phyloP scores from a whole-genome alignment of 2,888 invertebrate species.

The Gandaritis pyraliata region DNA sequence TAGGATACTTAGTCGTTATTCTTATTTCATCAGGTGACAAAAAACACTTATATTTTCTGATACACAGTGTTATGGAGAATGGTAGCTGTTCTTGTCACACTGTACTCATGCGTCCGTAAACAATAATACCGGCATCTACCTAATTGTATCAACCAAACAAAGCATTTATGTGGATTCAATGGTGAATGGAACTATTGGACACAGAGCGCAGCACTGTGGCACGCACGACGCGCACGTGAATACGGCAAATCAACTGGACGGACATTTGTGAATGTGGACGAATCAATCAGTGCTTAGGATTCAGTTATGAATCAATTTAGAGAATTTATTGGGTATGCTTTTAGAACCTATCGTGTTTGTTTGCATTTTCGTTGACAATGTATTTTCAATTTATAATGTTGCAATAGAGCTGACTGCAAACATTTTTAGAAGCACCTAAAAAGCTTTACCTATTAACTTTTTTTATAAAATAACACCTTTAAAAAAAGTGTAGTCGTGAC shows the following conservation, averaged over 20 bases:
- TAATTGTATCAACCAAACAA: conserved; percentile 15
- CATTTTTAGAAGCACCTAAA: no score
- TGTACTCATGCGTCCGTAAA: conserved; percentile 5
- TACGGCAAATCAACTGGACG: not conserved
- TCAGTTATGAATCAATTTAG: not conserved
- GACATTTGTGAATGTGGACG: not conserved
- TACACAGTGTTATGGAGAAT: no score
- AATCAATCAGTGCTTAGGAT: not conserved
- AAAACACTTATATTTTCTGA: no score
- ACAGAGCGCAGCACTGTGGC: not conserved
- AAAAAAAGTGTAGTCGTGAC: no score
- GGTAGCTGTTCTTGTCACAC: not conserved
- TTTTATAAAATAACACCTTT: no score
- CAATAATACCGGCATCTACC: conserved; percentile 9
- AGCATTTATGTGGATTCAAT: conserved; percentile 11
- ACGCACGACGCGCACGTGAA: not conserved
- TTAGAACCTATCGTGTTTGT: no score
- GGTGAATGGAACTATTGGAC: not conserved
- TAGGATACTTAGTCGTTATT: no score
- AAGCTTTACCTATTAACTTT: no score
- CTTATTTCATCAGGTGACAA: no score
- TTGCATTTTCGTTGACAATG: no score
- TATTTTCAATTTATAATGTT: no score
- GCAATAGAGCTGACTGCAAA: no score
- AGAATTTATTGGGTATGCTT: not conserved